Evolutionary conservation across 1,140 invertebrate species (phyloP).

Genomic region (Tetramorium alpestre): DNA sequence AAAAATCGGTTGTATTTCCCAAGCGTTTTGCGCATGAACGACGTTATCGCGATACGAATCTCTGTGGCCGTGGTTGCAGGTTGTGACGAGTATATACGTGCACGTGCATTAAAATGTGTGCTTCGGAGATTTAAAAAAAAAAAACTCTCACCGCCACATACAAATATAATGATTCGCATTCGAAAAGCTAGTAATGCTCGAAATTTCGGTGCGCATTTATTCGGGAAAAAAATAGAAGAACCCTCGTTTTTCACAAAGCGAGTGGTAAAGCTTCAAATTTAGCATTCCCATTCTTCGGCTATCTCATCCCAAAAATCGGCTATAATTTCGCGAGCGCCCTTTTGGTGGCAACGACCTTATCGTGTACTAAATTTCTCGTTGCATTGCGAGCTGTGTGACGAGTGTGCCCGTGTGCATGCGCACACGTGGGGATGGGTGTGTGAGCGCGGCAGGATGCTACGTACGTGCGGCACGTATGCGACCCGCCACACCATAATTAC

Average conservation of each 20-base stretch:
- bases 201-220: conserved; percentile 9
- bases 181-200: conserved; percentile 5
- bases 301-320: conserved; percentile 13
- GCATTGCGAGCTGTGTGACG: conserved; percentile 21
- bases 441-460: conserved; percentile 5
- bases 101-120: neutral
- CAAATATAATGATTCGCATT: conserved; percentile 31
- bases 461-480: conserved; percentile 63
- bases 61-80: neutral
- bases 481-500: conserved; percentile 65
- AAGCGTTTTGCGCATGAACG: neutral
- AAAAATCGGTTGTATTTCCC: conserved; percentile 27
- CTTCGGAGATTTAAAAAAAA: neutral
- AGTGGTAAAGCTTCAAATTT: conserved; percentile 9
- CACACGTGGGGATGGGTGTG: neutral
- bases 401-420: neutral
- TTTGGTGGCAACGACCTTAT: conserved; percentile 36
- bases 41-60: conserved; percentile 14
- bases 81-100: neutral
- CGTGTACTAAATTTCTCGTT: conserved; percentile 38
- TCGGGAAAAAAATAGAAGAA: neutral
- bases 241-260: neutral
- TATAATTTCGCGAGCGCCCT: conserved; percentile 17
- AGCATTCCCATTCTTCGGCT: neutral
- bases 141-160: neutral